Evolutionary conservation across 2,888 invertebrate genomes (phyloP).

Genomic region (Pseudococcus longispinus): DNA sequence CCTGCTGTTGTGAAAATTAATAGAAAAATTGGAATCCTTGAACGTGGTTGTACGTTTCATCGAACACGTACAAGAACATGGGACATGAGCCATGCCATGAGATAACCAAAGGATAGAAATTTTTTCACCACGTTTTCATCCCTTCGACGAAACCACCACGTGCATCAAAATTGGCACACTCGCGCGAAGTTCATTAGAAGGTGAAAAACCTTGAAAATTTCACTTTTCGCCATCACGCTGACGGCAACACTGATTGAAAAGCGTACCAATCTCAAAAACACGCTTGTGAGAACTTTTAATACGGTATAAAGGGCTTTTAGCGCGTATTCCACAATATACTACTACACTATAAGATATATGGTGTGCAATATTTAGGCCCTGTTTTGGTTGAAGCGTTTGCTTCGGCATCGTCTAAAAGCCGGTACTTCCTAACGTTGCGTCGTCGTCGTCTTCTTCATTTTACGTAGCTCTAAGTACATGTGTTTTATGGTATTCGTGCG

Average conservation of each 20-base stretch:
- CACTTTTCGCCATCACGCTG: not conserved
- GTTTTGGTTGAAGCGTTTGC: conserved; percentile 29
- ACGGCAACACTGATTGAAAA: conserved; percentile 42
- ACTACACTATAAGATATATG: conserved; percentile 13
- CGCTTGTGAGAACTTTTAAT: conserved; percentile 32
- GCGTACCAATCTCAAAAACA: conserved; percentile 38
- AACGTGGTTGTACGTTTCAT: not conserved
- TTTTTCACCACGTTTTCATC: too few species aligned
- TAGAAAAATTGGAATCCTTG: conserved; percentile 5
- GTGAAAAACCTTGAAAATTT: conserved; percentile 28
- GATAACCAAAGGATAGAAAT: not conserved
- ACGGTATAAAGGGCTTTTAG: conserved; percentile 42
- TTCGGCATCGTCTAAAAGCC: conserved; percentile 3
- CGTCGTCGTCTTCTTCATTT: not conserved
- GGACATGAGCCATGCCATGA: not conserved
- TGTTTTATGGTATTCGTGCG: not conserved
- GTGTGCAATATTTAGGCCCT: conserved; percentile 33
- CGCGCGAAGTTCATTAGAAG: conserved; percentile 15
- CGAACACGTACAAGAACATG: not conserved
- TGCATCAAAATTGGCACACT: not conserved
- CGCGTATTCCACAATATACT: not conserved
- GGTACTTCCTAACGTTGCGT: not conserved
- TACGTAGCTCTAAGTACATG: not conserved
- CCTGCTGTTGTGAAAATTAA: conserved; percentile 17
- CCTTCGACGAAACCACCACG: not conserved